Evolutionary conservation across 2,888 invertebrate genomes (phyloP), one percentile per base, ranked within the genome.

Genomic region (Cephus sareptanus): DNA sequence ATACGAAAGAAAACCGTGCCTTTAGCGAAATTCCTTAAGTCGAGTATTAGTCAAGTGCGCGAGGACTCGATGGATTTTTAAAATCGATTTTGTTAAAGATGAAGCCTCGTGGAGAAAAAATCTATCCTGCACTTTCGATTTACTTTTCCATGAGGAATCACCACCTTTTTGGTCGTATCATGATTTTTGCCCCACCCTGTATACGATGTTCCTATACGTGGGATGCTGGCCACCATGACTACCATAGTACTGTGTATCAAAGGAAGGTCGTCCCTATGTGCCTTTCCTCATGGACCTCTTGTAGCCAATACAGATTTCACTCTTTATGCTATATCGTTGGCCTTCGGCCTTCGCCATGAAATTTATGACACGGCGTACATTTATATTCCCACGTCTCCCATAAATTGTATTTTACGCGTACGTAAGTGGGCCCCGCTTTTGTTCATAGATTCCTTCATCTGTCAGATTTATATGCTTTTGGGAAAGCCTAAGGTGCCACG

Each of bases 351-450:
- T 56, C 56, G 23, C 23, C 56, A 23, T 34, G 74, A 77, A 88
- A 89, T 89, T 88, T 89, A 89, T 85, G 87, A 87, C 85, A 85
- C 85, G 84, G 84, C 83, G 84, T 81, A 82, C 87, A 88, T 89
- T 88, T 86, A 88, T 87, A 87, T 87, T 87, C 86, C 87, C 83
- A 79, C 82, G 80, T 75, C 82, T 79, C 81, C 83, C 86, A 86
- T 89, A 89, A 88, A 89, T 89, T 86, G 82, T 82, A 83, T 87
- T 89, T 87, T 86, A 86, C 85, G 86, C 87, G 84, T 85, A 84
- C 85, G 84, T 89, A 89, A 89, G 89, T 89, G 87, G 87, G 89
- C 87, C 9, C 85, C 85, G 87, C 86, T 89, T 89, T 88, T 89
- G 89, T 89, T 88, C 89, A 89, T 89, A 88, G 89, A 89, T 89